phyloP scores from a whole-genome alignment of 2,113 vertebrate species.

The Anhinga anhinga region DNA sequence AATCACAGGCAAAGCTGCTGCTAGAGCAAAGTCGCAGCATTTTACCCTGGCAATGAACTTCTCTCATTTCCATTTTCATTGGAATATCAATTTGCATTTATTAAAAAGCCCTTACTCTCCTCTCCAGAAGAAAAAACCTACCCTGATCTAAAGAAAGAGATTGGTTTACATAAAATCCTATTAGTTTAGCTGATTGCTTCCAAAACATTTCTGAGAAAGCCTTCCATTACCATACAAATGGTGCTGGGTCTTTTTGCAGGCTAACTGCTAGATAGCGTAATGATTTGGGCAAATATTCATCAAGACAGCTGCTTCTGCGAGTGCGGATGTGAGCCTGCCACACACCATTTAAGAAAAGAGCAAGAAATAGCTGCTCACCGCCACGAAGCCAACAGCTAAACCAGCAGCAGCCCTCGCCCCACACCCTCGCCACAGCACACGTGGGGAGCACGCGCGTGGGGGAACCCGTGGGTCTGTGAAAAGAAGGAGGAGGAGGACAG shows the following conservation, averaged over 20 bases:
- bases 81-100: conserved; percentile 65
- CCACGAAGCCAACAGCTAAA: background rate
- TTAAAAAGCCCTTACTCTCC: conserved; percentile 47
- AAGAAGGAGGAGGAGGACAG: background rate
- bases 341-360: background rate
- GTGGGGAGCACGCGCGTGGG: rapidly evolving
- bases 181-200: conserved; percentile 66
- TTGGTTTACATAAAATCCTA: conserved; percentile 63
- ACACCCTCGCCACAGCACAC: rapidly evolving
- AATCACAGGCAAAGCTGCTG: background rate
- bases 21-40: background rate
- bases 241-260: conserved; percentile 29
- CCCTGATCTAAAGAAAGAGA: conserved; percentile 42
- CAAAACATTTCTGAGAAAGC: conserved; percentile 59
- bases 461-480: background rate
- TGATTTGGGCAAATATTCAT: conserved; percentile 61
- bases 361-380: background rate
- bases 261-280: conserved; percentile 19
- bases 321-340: background rate
- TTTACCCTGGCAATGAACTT: conserved; percentile 41
- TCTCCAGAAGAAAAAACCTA: background rate
- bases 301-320: background rate
- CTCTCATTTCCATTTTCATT: conserved; percentile 51
- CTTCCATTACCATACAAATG: conserved; percentile 63
- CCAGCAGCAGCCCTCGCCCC: background rate